phyloP scores from a whole-genome alignment of 2,113 vertebrate species.

The Stigmatopora nigra region DNA sequence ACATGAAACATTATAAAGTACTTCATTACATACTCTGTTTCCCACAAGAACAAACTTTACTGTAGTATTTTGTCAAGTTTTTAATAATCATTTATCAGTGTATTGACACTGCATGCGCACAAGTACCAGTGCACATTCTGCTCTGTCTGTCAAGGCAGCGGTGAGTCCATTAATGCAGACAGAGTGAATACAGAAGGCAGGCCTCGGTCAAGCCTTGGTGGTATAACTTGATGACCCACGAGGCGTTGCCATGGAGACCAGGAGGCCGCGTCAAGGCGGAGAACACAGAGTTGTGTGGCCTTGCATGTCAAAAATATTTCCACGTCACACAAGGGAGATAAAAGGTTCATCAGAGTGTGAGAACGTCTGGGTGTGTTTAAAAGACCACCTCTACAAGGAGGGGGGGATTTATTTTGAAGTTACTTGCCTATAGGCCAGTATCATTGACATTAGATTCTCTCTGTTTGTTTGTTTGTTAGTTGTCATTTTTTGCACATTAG shows the following conservation, averaged over 20 bases:
- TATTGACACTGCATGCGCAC: not conserved
- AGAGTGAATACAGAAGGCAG: conserved; percentile 42
- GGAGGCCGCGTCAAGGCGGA: conserved; percentile 18
- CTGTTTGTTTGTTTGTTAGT: not conserved
- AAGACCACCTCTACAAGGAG: conserved; percentile 10
- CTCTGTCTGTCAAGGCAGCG: conserved; percentile 37
- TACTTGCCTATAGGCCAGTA: not conserved
- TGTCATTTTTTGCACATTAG: not conserved
- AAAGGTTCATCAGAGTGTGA: conserved; percentile 34
- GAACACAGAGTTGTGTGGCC: conserved; percentile 51
- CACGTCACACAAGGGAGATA: conserved; percentile 35
- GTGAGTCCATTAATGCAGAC: conserved; percentile 51
- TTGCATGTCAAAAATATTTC: conserved; percentile 41
- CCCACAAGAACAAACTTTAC: not conserved
- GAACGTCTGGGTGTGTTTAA: conserved; percentile 19
- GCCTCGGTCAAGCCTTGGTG: conserved; percentile 42
- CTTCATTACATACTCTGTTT: not conserved
- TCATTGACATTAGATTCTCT: not conserved
- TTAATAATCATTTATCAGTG: not conserved
- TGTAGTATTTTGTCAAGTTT: not conserved
- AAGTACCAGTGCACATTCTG: not conserved
- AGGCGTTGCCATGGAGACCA: conserved; percentile 45
- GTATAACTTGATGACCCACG: conserved; percentile 46
- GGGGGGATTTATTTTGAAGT: conserved; percentile 13
- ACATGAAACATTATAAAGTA: not conserved